Evolutionary conservation across 2,113 vertebrate genomes (phyloP), one percentile per base, ranked within the genome.

Genomic region (Galemys pyrenaicus): DNA sequence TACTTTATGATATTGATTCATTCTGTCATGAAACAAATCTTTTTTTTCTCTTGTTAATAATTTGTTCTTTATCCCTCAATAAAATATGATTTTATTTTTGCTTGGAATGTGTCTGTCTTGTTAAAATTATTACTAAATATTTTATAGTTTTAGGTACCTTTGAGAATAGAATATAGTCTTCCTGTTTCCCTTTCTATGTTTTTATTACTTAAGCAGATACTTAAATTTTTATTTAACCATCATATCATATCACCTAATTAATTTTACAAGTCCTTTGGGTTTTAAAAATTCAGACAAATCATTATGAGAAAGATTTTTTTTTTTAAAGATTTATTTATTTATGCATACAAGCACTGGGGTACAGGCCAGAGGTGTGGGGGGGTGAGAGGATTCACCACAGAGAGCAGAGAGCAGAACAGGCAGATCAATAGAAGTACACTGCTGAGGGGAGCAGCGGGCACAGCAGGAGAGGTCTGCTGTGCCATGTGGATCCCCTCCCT

Each of bases 71-170:
- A 7, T 46, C 26, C 1, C 24, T 95, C 26, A 70, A 12, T 70
- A 79, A 88, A 78, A 62, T 89, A 54, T 19, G 4, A 3, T n/a
- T 54, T 19, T 41, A 56, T 56, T 41, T 87, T 84, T 44, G 60
- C 77, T 89, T 64, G 24, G 11, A 87, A 82, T 6, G 73, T 16
- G 17, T 49, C 37, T 84, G 64, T 65, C n/a, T 79, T 68, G 3
- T 68, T 32, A 83, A 83, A 83, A 51, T 70, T 92, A 82, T 46
- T 83, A 54, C 26, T 85, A 91, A 89, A 62, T 79, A 68, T 60
- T 81, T 79, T 62, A 74, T 37, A 92, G 30, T 80, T 74, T 74
- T 60, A 68, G 24, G 26, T 44, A 5, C 60, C 79, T 83, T 92
- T 35, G 30, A 80, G 58, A 91, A 92, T 70, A 6, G 35, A 85